Conservation (phyloP, 2,797 vertebrate species). For the Trematomus bernacchii region DNA sequence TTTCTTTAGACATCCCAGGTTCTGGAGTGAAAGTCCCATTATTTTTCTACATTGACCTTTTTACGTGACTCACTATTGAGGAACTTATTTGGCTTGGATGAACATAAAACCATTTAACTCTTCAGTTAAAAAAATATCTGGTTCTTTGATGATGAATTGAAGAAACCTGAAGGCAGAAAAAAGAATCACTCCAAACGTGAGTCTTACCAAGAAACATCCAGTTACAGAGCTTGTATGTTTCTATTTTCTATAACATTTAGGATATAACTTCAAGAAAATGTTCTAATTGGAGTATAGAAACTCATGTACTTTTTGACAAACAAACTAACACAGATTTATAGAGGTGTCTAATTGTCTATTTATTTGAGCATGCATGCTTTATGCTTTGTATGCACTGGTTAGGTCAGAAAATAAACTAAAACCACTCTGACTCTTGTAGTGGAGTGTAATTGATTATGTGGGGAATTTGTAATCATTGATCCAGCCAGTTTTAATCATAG, state of each 20-base stretch:
- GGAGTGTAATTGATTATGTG: not conserved
- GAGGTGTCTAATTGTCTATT: not conserved
- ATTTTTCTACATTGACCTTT: not conserved
- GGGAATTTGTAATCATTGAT: no score
- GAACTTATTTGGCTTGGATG: not conserved
- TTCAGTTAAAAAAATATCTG: not conserved
- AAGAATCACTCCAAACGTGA: not conserved
- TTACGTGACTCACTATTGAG: not conserved
- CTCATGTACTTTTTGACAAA: no score
- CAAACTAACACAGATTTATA: not conserved
- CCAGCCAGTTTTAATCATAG: not conserved
- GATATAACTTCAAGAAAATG: not conserved
- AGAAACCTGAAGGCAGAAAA: not conserved
- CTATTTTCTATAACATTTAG: not conserved
- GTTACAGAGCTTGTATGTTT: not conserved
- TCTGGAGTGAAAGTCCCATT: not conserved
- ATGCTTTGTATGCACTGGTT: not conserved
- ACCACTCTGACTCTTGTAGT: no score
- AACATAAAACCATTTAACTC: not conserved
- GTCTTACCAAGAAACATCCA: not conserved
- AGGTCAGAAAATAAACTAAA: not conserved
- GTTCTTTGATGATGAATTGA: not conserved
- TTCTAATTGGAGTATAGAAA: no score
- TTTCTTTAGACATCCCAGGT: not conserved
- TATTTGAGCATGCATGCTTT: not conserved